Conservation (phyloP, 2,797 vertebrate genomes). For the Xenentodon cancila region DNA sequence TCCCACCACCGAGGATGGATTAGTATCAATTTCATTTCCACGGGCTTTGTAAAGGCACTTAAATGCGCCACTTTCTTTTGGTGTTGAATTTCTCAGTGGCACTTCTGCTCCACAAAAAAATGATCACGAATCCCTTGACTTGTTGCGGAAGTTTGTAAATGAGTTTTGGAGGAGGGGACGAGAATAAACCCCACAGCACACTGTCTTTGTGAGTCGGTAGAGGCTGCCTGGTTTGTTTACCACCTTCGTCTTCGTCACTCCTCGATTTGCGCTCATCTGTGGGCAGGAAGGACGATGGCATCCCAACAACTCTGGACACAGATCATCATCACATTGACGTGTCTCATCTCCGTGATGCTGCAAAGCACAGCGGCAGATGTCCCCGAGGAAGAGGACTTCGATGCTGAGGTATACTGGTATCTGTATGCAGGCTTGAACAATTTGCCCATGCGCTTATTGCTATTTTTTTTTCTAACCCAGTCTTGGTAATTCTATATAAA, state of each 20-base stretch:
- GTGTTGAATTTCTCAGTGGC: no score
- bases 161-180: not conserved
- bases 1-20: constrained; percentile 13
- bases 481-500: no score
- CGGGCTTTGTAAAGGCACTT: not conserved
- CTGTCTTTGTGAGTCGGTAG: not conserved
- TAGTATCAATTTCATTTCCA: not conserved
- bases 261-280: not conserved
- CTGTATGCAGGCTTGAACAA: no score
- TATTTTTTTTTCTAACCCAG: no score
- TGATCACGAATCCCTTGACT: constrained; percentile 5
- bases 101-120: not conserved
- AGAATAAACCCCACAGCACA: not conserved
- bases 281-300: constrained; percentile 46
- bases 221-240: not conserved
- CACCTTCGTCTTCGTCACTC: constrained; percentile 4
- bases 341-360: constrained; percentile 36
- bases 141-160: constrained; percentile 5
- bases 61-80: not conserved
- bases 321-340: constrained; percentile 20
- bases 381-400: constrained; percentile 57
- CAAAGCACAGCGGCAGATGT: constrained; percentile 31
- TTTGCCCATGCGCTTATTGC: no score
- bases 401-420: constrained; percentile 60
- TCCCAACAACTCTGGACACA: constrained; percentile 28